Percentiles rank a stretch among this genome's conserved stretches.
phyloP scores from a whole-genome alignment of 2,797 vertebrate genomes.

The Scyliorhinus canicula region DNA sequence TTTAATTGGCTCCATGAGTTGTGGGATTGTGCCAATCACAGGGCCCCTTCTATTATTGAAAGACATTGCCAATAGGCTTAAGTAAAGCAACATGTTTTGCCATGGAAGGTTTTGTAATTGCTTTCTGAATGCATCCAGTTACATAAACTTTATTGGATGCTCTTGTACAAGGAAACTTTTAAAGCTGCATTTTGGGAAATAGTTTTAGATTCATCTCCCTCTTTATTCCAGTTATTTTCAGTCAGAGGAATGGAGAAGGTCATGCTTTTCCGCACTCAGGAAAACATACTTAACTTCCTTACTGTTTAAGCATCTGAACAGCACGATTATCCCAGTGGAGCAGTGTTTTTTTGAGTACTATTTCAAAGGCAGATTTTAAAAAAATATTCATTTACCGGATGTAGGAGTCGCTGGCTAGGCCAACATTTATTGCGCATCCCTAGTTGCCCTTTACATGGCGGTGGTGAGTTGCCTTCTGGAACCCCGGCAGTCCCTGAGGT shows the following conservation, averaged over 20 bases:
- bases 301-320: not conserved
- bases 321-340: not conserved
- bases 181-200: not conserved
- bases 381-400: too few species aligned
- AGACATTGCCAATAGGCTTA: not conserved
- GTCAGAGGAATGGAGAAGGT: not conserved
- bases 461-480: not conserved
- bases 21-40: constrained; percentile 19
- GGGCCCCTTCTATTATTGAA: not conserved
- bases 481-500: too few species aligned
- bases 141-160: not conserved
- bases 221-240: not conserved
- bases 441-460: too few species aligned
- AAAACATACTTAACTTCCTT: not conserved
- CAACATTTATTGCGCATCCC: too few species aligned
- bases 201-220: not conserved
- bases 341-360: not conserved
- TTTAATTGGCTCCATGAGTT: constrained; percentile 22
- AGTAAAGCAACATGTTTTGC: not conserved
- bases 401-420: too few species aligned
- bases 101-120: not conserved
- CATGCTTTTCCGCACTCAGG: not conserved
- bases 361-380: not conserved
- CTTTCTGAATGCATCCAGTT: not conserved
- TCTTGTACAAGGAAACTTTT: too few species aligned